phyloP scores from a whole-genome alignment of 2,888 invertebrate genomes.

The Sarcophaga carnaria region DNA sequence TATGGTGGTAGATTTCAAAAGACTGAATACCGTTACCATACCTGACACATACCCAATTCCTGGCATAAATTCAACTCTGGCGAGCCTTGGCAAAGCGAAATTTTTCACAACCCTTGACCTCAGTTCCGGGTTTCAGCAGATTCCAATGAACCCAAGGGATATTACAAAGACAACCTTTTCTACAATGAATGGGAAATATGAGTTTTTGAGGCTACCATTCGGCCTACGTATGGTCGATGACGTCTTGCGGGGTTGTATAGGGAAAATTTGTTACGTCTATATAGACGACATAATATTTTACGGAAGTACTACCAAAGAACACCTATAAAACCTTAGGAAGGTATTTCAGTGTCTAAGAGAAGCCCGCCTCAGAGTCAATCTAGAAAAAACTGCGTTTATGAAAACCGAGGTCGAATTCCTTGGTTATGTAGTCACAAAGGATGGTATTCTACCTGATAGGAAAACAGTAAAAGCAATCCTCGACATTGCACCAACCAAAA shows the following conservation, averaged over 20 bases:
- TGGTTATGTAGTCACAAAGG: slow-evolving; percentile 54
- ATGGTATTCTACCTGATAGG: slow-evolving; percentile 58
- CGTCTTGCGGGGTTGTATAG: slow-evolving; percentile 63
- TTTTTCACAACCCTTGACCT: slow-evolving; percentile 70
- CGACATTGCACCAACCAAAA: slow-evolving; percentile 44
- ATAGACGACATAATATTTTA: slow-evolving; percentile 70
- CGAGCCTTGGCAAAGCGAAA: slow-evolving; percentile 68
- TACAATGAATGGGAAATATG: slow-evolving; percentile 62
- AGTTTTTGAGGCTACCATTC: slow-evolving; percentile 57
- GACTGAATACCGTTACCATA: slow-evolving; percentile 68
- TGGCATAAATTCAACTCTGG: slow-evolving; percentile 65
- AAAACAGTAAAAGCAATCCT: slow-evolving; percentile 49
- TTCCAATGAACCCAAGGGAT: slow-evolving; percentile 65
- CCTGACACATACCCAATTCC: slow-evolving; percentile 66
- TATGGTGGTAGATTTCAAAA: slow-evolving; percentile 70
- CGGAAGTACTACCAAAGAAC: slow-evolving; percentile 49
- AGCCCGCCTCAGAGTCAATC: slow-evolving; percentile 51
- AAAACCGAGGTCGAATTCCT: slow-evolving; percentile 61
- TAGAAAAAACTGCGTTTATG: slow-evolving; percentile 63
- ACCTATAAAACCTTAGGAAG: slow-evolving; percentile 49
- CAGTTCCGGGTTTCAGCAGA: slow-evolving; percentile 71
- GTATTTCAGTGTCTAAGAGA: slow-evolving; percentile 39
- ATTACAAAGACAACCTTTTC: slow-evolving; percentile 70
- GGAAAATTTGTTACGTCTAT: slow-evolving; percentile 64
- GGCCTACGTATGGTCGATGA: slow-evolving; percentile 69